phyloP scores from a whole-genome alignment of 1,140 invertebrate species.

The Drosophila athabasca region DNA sequence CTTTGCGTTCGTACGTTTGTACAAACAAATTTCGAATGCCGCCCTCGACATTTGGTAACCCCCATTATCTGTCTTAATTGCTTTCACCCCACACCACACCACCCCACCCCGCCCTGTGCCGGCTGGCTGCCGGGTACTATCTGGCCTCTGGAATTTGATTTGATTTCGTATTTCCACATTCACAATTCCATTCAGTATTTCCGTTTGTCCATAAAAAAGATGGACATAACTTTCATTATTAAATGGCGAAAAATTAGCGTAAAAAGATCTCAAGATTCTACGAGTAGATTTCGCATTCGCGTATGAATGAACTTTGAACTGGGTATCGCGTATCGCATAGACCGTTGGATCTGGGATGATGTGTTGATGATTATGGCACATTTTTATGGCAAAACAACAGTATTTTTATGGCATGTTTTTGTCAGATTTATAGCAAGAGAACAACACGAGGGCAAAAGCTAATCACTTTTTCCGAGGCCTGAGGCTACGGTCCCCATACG shows the following conservation, averaged over 20 bases:
- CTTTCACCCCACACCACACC: conserved; percentile 27
- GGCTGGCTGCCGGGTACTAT: no score
- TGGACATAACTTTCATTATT: conserved; percentile 48
- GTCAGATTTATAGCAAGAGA: conserved; percentile 43
- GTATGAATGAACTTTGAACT: conserved; percentile 58
- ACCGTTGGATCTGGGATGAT: conserved; percentile 8
- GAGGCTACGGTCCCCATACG: not conserved
- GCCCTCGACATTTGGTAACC: conserved; percentile 47
- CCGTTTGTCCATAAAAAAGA: conserved; percentile 32
- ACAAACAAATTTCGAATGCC: conserved; percentile 19
- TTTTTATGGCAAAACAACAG: conserved; percentile 55
- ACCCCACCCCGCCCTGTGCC: not conserved
- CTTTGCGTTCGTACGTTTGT: not conserved
- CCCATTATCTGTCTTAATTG: conserved; percentile 52
- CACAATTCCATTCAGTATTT: conserved; percentile 9
- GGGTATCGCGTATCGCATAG: conserved; percentile 9
- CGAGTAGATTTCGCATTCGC: no score
- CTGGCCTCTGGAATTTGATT: no score
- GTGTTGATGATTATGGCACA: conserved; percentile 34
- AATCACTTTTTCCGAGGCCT: conserved; percentile 11
- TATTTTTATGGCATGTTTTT: conserved; percentile 58
- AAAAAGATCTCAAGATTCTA: conserved; percentile 11
- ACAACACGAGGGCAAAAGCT: conserved; percentile 6
- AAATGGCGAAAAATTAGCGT: conserved; percentile 46
- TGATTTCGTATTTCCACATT: not conserved